Evolutionary conservation across 2,888 invertebrate species (phyloP).

Genomic region (Cyclophora punctaria): DNA sequence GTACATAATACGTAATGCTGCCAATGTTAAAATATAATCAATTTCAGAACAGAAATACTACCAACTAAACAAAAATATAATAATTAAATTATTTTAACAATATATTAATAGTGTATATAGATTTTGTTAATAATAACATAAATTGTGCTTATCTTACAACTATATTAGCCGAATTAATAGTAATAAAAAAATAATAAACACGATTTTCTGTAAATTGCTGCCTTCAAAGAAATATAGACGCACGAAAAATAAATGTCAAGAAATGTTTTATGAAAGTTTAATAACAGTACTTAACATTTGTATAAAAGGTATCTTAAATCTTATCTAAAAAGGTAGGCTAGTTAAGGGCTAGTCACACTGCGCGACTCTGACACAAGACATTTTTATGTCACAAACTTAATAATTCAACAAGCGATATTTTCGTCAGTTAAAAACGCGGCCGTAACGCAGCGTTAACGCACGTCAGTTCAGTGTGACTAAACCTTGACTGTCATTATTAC

Average conservation of each 20-base stretch:
- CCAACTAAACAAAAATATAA: slow-evolving; percentile 51
- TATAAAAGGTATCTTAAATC: slow-evolving; percentile 74
- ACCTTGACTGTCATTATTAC: too few relatives aligned
- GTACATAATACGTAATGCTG: slow-evolving; percentile 43
- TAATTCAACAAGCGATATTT: too few relatives aligned
- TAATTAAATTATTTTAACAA: slow-evolving; percentile 69
- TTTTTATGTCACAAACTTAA: too few relatives aligned
- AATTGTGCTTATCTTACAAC: slow-evolving; percentile 68
- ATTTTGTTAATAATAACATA: slow-evolving; percentile 54
- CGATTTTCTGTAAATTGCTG: slow-evolving; percentile 35
- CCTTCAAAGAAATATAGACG: slow-evolving; percentile 44
- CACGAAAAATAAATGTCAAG: slow-evolving; percentile 49
- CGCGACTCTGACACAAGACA: too few relatives aligned
- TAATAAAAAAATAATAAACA: slow-evolving; percentile 30
- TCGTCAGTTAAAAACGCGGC: too few relatives aligned
- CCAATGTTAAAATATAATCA: slow-evolving; percentile 54
- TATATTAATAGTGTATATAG: slow-evolving; percentile 60
- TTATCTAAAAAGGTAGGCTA: slow-evolving; percentile 70
- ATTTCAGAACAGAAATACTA: slow-evolving; percentile 44
- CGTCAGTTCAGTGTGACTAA: too few relatives aligned
- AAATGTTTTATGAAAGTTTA: slow-evolving; percentile 70
- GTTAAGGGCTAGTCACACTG: slow-evolving; percentile 34
- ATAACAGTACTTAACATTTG: slow-evolving; percentile 73
- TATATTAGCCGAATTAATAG: slow-evolving; percentile 68
- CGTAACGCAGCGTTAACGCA: too few relatives aligned